phyloP scores from a whole-genome alignment of 2,113 vertebrate genomes.

The Spermophilus dauricus region DNA sequence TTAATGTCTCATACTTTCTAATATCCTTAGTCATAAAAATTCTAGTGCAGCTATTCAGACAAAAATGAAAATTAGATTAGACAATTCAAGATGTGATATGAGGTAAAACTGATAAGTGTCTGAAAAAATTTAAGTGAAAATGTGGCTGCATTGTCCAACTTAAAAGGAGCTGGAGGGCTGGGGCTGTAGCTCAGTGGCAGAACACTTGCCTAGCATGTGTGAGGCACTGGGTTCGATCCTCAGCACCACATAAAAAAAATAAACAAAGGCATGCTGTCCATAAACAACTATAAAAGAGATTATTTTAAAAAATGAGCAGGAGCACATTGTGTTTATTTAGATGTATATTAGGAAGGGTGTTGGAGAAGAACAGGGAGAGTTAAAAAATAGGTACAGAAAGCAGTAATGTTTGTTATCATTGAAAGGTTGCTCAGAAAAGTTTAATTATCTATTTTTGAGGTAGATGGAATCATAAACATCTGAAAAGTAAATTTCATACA shows the following conservation, averaged over 20 bases:
- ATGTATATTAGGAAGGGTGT: neutral
- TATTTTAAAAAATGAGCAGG: neutral
- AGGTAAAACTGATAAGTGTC: neutral
- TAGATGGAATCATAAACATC: neutral
- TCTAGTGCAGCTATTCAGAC: neutral
- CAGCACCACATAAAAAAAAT: too few species aligned
- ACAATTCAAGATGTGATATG: neutral
- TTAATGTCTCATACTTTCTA: neutral
- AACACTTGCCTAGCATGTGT: too few species aligned
- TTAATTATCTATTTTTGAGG: neutral
- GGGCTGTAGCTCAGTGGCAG: too few species aligned
- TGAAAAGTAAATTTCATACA: neutral
- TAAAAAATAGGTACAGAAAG: neutral
- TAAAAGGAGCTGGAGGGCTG: neutral
- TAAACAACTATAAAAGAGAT: too few species aligned
- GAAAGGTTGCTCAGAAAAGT: neutral
- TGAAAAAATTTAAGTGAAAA: conserved; percentile 9
- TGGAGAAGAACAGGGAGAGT: neutral
- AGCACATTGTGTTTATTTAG: neutral
- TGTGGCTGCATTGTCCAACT: neutral
- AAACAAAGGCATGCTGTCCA: too few species aligned
- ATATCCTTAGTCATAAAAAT: neutral
- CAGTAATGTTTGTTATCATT: neutral
- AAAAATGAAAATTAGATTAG: neutral
- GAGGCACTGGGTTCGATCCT: too few species aligned